Evolutionary conservation across 2,888 invertebrate species (phyloP), one percentile per base, ranked within the genome.

Genomic region (Pediacus dermestoides): DNA sequence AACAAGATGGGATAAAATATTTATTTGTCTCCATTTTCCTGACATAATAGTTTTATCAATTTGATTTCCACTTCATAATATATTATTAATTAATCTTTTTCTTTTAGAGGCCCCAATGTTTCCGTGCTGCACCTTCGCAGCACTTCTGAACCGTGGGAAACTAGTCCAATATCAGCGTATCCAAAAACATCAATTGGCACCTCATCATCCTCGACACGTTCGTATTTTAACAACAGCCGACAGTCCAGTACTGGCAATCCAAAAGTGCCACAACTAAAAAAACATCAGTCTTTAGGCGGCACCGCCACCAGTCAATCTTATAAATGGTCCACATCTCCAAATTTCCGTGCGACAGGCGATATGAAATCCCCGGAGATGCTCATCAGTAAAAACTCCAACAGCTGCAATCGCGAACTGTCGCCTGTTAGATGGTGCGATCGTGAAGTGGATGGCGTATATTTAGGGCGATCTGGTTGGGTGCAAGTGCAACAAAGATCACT

Each of bases 341-440:
- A 54, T 51, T 67, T 44, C 51, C 63, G 70, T 41, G 63, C 68
- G 0, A 66, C 69, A 4, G 66, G 66, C 23, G 70, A 70, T 21
- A 65, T 68, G 2, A 69, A 69, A 10, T 68, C 73, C 2, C 68
- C 71, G 2, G 74, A 74, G 31, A 58, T 71, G 12, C 73, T 71
- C 50, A 57, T 68, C 31, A 67, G 65, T n/a, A n/a, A n/a, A n/a
- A n/a, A n/a, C 37, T 68, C 68, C 12, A 63, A 61, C 32, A 41
- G 22, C 12, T 72, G 70, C 50, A 70, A 70, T 46, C 61, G 76
- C 3, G 77, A 77, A 52, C 56, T 77, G 27, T 77, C 77, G 0
- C 77, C 77, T 2, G 76, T 77, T 6, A 64, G 76, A 42, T 76
- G 77, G 77, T 75, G 75, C 58, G 76, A 77, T 48, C 63, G 74